Evolutionary conservation across 2,888 invertebrate genomes (phyloP).

Genomic region (Ophioninae sp.): DNA sequence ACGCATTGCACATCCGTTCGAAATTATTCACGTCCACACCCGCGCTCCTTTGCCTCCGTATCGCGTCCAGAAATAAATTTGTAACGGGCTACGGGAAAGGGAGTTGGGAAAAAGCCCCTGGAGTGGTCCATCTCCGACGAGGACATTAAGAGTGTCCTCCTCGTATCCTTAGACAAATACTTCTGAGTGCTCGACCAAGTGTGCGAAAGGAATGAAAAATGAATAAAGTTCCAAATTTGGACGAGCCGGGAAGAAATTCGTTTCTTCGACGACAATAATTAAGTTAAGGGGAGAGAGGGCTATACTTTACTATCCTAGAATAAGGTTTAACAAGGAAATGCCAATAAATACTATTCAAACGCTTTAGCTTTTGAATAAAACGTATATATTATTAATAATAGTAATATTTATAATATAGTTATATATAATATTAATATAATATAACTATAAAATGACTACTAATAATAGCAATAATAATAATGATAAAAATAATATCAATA

Average conservation of each 20-base stretch:
- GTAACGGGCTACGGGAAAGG: constrained; percentile 38
- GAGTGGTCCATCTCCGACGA: constrained; percentile 13
- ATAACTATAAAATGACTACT: too few relatives aligned
- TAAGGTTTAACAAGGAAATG: neutral
- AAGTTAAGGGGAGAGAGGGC: neutral
- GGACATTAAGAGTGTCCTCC: constrained; percentile 20
- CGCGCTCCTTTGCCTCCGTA: constrained; percentile 36
- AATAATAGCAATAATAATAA: too few relatives aligned
- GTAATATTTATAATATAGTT: too few relatives aligned
- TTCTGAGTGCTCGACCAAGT: neutral
- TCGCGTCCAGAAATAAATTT: constrained; percentile 67
- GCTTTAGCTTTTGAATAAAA: neutral
- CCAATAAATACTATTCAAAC: neutral
- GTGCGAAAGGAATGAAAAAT: neutral
- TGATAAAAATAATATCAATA: too few relatives aligned
- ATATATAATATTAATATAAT: too few relatives aligned
- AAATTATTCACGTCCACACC: constrained; percentile 62
- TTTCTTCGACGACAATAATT: neutral
- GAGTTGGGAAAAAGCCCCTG: constrained; percentile 32
- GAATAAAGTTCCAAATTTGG: neutral
- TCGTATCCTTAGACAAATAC: constrained; percentile 10
- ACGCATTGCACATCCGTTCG: constrained; percentile 53
- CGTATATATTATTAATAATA: neutral
- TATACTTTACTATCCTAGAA: neutral
- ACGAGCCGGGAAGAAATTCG: neutral